phyloP scores from a whole-genome alignment of 2,113 vertebrate genomes.

The Fregata magnificens region DNA sequence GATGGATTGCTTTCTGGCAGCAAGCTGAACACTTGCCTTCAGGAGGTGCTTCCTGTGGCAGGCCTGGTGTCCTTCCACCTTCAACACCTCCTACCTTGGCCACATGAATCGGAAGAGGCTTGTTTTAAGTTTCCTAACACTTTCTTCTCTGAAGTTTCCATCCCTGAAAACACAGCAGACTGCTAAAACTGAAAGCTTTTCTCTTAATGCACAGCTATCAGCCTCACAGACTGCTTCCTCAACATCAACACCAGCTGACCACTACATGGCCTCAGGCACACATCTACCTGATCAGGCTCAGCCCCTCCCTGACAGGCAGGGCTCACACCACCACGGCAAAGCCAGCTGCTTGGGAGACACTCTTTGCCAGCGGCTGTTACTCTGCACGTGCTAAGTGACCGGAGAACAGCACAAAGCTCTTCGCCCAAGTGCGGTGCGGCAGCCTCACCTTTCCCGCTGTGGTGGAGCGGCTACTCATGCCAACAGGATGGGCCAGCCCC shows the following conservation, averaged over 20 bases:
- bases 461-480: background rate
- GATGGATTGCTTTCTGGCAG: background rate
- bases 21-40: background rate
- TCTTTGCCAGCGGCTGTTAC: background rate
- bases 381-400: background rate
- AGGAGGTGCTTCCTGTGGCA: background rate
- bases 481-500: background rate
- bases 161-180: background rate
- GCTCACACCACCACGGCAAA: background rate
- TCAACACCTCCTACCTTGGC: background rate
- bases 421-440: fast-evolving
- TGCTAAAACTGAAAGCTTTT: background rate
- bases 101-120: background rate
- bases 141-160: background rate
- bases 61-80: background rate
- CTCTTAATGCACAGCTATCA: background rate
- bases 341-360: background rate
- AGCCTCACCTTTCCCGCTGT: background rate
- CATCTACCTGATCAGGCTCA: background rate
- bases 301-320: background rate
- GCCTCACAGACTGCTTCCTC: background rate
- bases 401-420: background rate
- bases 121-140: background rate
- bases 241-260: background rate
- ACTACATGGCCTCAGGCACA: background rate